Conservation (phyloP, 2,797 vertebrate species). For the Otolemur crassicaudatus region DNA sequence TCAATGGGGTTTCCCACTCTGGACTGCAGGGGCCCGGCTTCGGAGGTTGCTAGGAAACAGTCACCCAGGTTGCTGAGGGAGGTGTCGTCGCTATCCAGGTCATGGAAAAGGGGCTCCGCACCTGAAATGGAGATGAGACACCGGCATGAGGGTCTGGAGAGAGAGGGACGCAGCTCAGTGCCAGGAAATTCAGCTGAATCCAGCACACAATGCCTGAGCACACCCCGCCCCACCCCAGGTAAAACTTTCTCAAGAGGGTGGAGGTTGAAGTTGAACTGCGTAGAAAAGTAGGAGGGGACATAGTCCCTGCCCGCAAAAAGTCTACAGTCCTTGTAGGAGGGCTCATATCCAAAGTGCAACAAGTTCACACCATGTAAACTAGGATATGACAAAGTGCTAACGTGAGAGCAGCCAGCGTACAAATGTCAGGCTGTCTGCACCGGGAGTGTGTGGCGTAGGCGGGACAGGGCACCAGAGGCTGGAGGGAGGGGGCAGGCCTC, state of each 20-base stretch:
- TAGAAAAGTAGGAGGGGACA: accelerated
- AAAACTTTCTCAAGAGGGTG: background rate
- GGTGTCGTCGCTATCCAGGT: slow-evolving; percentile 93
- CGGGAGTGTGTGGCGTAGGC: accelerated
- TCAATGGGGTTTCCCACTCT: slow-evolving; percentile 96
- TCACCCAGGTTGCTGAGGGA: slow-evolving; percentile 92
- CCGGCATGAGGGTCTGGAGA: background rate
- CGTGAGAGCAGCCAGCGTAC: accelerated
- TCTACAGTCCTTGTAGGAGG: background rate
- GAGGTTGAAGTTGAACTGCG: too few relatives aligned
- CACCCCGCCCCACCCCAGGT: accelerated
- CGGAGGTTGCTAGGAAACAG: slow-evolving; percentile 91
- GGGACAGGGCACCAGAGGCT: too few relatives aligned
- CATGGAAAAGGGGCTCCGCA: slow-evolving; percentile 92
- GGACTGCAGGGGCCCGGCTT: slow-evolving; percentile 89
- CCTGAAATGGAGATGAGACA: slow-evolving; percentile 86
- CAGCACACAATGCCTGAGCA: too few relatives aligned
- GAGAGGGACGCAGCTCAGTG: background rate
- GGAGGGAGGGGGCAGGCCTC: background rate
- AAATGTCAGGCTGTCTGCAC: too few relatives aligned
- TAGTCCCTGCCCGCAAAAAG: background rate
- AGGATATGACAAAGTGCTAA: background rate
- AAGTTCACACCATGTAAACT: background rate
- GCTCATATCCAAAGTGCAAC: background rate
- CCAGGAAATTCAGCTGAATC: background rate